Evolutionary conservation across 2,113 vertebrate genomes (phyloP), one percentile per base, ranked within the genome.

Genomic region (Sinocyclocheilus maitianheensis): DNA sequence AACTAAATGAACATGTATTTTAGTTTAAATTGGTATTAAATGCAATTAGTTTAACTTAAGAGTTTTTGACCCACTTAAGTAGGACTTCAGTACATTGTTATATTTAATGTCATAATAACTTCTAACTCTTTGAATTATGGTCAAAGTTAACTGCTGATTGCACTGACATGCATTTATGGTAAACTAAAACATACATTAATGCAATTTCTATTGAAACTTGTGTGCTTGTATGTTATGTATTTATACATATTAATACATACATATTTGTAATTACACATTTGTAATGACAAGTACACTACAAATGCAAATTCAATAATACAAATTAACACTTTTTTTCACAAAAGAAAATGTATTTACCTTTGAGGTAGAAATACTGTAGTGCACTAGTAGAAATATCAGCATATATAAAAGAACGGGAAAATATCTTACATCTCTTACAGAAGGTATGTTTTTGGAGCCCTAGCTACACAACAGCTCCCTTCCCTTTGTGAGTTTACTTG

Each of bases 401-500:
- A 20, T 18, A 13, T 34, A 30, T 43, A 76, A 77, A 53, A 55
- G 6, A 58, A 16, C 51, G 0, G 43, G 43, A 8, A 11, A 22
- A 55, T 34, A 2, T 34, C 30, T 34, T 34, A 34, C 30, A 34
- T 34, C 30, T 34, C 51, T 55, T 55, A 26, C 51, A 77, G 76
- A 77, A 55, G 37, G 71, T 51, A 90, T 24, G 88, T 86, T 91
- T 88, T 89, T 79, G 90, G 86, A 89, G 84, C 58, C 81, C 40
- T 6, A 62, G 43, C 83, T 89, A 81, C 62, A 88, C 83, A 80
- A 87, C 81, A 87, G 83, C 78, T 77, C 30, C 30, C 30, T 83
- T 88, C 87, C 88, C 89, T 89, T 75, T 87, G 89, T 91, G 92
- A 91, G 90, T 90, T 84, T 76, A 83, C 87, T 82, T 93, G 93